Base-by-base conservation (phyloP, 2,888 invertebrate species). In the Drosophila imparisetae region DNA sequence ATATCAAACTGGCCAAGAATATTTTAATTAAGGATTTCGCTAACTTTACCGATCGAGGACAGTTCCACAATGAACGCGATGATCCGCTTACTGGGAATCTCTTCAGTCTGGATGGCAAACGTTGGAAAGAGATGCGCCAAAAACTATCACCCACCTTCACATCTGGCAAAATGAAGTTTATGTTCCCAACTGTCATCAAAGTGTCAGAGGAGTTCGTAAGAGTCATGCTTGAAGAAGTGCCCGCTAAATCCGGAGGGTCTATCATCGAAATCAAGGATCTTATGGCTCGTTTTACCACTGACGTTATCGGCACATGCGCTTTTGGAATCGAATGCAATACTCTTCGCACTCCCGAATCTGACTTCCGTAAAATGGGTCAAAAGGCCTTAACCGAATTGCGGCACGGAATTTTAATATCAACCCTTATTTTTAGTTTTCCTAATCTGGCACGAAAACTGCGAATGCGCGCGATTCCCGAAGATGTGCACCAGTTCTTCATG, bases 271-370 rank as follows among this genome's bases (percentile, higher is more conserved):
- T 94, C 4, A 92, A 92, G 72, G 93, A 93, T 27, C 61, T 93
- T 1, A 83, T 92, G 58, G 92, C 93, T 0, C 91, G 93, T 2
- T 94, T 92, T 62, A 94, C 94, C 2, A 93, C 93, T 2, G 94
- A 94, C 75, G 93, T 94, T 0, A 94, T 94, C 54, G 94, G 94
- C 15, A 91, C 91, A 2, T 93, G 93, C 75, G 94, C 93, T 15
- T 94, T 94, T 77, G 94, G 94, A 3, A 91, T 94, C 4, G 92
- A 93, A 32, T 92, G 93, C 66, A 93, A 93, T 66, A 92, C 92
- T 4, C 88, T 93, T 55, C 85, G 89, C 15, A 81, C 92, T 68
- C 90, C 92, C 0, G 71, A 91, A 53, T 79, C 92, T 0, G 90
- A 92, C 15, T 93, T 93, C 75, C 90, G 91, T 4, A 72, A 53